phyloP scores from a whole-genome alignment of 2,797 vertebrate genomes.

The Lacerta viridis region DNA sequence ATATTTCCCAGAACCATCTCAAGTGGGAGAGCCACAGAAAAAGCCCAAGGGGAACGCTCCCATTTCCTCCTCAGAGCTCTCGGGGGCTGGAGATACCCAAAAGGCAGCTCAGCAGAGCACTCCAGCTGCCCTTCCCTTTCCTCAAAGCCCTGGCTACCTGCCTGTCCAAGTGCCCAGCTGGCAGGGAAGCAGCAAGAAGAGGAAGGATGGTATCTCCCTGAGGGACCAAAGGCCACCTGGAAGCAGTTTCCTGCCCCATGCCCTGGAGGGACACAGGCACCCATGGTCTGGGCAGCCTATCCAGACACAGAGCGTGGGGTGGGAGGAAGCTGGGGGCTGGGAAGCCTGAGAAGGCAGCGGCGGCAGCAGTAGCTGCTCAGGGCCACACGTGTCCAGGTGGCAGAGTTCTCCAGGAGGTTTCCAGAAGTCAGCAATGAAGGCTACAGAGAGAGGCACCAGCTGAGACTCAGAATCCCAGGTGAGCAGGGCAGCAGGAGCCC shows the following conservation, averaged over 20 bases:
- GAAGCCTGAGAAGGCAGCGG: not conserved
- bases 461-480: not conserved
- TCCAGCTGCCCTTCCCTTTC: not conserved
- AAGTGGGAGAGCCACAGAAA: not conserved
- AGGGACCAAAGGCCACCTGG: not conserved
- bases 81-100: not conserved
- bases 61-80: not conserved
- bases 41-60: not conserved
- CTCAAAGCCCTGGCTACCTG: too few relatives aligned
- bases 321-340: too few relatives aligned
- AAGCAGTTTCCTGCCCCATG: not conserved
- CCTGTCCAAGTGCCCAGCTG: not conserved
- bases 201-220: not conserved
- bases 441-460: not conserved
- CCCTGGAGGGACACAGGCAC: too few relatives aligned
- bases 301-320: too few relatives aligned
- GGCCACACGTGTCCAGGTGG: not conserved
- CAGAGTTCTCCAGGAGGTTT: not conserved
- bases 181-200: not conserved
- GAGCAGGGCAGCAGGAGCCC: not conserved
- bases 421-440: slow-evolving; percentile 6
- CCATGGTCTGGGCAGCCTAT: too few relatives aligned
- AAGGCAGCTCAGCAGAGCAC: not conserved
- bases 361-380: not conserved
- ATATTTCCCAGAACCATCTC: not conserved